phyloP scores from a whole-genome alignment of 1,140 invertebrate species.

The Drosophila suzukii region DNA sequence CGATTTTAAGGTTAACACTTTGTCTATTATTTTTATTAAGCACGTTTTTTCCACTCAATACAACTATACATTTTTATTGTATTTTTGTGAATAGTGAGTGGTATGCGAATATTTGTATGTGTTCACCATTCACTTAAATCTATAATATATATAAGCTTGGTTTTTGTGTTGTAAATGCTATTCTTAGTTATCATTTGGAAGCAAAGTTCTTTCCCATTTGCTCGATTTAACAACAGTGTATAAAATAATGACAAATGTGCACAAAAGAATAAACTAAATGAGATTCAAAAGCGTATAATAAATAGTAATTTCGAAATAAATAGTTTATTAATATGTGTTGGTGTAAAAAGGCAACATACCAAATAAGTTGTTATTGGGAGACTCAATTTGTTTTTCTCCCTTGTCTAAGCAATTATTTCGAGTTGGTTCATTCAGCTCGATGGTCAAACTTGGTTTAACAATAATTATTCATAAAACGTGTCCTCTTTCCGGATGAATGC shows the following conservation, averaged over 20 bases:
- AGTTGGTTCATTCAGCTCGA: constrained; percentile 14
- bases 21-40: constrained; percentile 30
- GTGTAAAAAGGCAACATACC: constrained; percentile 33
- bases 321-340: constrained; percentile 21
- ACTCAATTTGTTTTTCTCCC: not conserved
- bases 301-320: constrained; percentile 51
- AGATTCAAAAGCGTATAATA: constrained; percentile 47
- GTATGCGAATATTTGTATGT: constrained; percentile 20
- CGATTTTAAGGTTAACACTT: constrained; percentile 35
- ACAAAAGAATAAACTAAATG: constrained; percentile 31
- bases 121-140: constrained; percentile 12
- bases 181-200: constrained; percentile 55
- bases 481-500: not conserved
- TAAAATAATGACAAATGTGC: constrained; percentile 32
- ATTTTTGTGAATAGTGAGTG: constrained; percentile 20
- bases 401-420: constrained; percentile 15
- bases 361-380: constrained; percentile 11
- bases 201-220: constrained; percentile 46
- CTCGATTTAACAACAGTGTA: constrained; percentile 49
- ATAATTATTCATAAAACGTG: constrained; percentile 31
- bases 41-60: constrained; percentile 29
- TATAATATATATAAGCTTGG: constrained; percentile 35
- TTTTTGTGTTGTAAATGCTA: constrained; percentile 49
- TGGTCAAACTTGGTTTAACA: constrained; percentile 39
- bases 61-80: constrained; percentile 28